Evolutionary conservation across 2,113 vertebrate genomes (phyloP).

Genomic region (Tenrec ecaudatus): DNA sequence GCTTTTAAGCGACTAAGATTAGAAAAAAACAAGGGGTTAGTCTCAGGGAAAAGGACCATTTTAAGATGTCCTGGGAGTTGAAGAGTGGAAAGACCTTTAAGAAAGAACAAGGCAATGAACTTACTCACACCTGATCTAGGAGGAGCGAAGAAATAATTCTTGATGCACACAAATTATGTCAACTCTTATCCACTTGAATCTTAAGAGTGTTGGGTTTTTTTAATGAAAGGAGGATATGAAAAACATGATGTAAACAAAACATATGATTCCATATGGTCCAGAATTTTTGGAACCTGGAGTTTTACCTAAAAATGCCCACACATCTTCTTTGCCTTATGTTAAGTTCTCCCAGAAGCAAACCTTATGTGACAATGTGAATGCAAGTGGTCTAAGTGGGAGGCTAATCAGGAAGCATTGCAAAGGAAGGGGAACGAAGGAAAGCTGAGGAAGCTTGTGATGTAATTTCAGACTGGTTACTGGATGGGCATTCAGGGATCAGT

Average conservation of each 20-base stretch:
- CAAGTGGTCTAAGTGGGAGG: not conserved
- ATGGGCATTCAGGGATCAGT: rapidly evolving
- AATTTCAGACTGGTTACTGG: not conserved
- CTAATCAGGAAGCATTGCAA: not conserved
- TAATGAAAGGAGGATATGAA: conserved; percentile 52
- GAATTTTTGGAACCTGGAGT: conserved; percentile 39
- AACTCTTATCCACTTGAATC: not conserved
- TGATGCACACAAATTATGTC: not conserved
- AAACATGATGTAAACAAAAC: conserved; percentile 69
- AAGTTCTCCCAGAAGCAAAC: conserved; percentile 21
- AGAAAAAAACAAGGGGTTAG: too few species aligned
- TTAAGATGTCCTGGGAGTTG: too few species aligned
- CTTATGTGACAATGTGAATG: not conserved
- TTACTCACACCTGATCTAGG: too few species aligned
- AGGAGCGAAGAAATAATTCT: not conserved
- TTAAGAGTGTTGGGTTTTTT: conserved; percentile 24
- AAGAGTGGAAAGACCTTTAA: too few species aligned
- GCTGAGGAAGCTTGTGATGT: not conserved
- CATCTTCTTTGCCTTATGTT: conserved; percentile 48
- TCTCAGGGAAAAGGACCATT: too few species aligned
- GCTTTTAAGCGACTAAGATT: too few species aligned
- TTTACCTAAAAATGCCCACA: conserved; percentile 60
- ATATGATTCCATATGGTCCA: conserved; percentile 33
- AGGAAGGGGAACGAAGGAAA: not conserved
- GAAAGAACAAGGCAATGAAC: too few species aligned